Evolutionary conservation across 2,888 invertebrate species (phyloP).

Genomic region (Leptopilina drosophilae): DNA sequence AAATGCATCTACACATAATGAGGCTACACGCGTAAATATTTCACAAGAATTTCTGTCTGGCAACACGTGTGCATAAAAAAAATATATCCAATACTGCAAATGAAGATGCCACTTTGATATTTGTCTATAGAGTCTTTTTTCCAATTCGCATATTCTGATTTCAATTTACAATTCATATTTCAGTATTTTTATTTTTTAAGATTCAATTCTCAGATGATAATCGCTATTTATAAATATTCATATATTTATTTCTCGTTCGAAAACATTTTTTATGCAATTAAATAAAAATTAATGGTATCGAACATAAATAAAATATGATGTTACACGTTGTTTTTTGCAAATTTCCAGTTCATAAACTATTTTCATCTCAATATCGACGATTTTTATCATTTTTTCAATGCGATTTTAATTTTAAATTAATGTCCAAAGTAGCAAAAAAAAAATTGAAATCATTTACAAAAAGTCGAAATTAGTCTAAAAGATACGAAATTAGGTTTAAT

Average conservation of each 20-base stretch:
- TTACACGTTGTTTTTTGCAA: no score
- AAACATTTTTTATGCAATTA: neutral
- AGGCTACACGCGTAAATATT: neutral
- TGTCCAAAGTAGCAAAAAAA: no score
- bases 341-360: no score
- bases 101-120: neutral
- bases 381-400: no score
- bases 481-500: no score
- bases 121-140: neutral
- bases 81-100: neutral
- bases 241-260: neutral
- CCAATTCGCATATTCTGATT: neutral
- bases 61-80: neutral
- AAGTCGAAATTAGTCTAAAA: no score
- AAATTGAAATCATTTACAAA: no score
- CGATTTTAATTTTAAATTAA: no score
- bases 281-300: no score
- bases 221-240: neutral
- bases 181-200: neutral
- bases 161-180: neutral
- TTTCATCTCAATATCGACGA: no score
- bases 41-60: slow-evolving; percentile 7
- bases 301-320: no score
- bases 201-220: neutral
- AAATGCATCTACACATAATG: neutral